Evolutionary conservation across 2,888 invertebrate genomes (phyloP).

Genomic region (Dioctria rufipes): DNA sequence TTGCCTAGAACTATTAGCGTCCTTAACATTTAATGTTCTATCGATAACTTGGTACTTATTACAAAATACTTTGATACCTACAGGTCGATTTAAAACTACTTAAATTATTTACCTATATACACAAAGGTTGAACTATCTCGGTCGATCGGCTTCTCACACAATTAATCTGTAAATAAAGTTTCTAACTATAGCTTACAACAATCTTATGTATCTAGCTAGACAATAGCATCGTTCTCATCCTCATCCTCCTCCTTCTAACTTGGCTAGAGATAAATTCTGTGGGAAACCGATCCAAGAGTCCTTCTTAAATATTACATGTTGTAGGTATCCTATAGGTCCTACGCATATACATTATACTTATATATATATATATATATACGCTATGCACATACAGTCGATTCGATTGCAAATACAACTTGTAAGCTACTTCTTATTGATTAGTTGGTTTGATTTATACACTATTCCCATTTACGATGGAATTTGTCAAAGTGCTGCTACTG

Average conservation of each 20-base stretch:
- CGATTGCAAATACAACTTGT: conserved; percentile 32
- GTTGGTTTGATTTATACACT: conserved; percentile 47
- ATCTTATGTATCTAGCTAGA: too few species aligned
- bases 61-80: conserved; percentile 26
- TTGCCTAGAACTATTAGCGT: too few species aligned
- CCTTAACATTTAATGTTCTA: conserved; percentile 29
- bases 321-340: neutral
- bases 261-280: neutral
- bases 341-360: too few species aligned
- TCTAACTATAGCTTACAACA: neutral
- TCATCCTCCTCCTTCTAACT: too few species aligned
- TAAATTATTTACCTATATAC: conserved; percentile 38
- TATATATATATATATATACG: neutral
- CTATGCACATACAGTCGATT: conserved; percentile 22
- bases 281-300: conserved; percentile 34
- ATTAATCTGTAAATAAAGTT: neutral
- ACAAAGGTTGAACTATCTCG: neutral
- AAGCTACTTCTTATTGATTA: conserved; percentile 51
- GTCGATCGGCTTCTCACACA: conserved; percentile 12
- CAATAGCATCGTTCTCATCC: too few species aligned
- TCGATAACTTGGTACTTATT: conserved; percentile 26
- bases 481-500: conserved; percentile 51
- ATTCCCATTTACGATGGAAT: conserved; percentile 48
- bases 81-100: conserved; percentile 39
- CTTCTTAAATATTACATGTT: conserved; percentile 12